Conservation (phyloP, 2,113 vertebrate genomes). For the Chaetorhynchus papuensis region DNA sequence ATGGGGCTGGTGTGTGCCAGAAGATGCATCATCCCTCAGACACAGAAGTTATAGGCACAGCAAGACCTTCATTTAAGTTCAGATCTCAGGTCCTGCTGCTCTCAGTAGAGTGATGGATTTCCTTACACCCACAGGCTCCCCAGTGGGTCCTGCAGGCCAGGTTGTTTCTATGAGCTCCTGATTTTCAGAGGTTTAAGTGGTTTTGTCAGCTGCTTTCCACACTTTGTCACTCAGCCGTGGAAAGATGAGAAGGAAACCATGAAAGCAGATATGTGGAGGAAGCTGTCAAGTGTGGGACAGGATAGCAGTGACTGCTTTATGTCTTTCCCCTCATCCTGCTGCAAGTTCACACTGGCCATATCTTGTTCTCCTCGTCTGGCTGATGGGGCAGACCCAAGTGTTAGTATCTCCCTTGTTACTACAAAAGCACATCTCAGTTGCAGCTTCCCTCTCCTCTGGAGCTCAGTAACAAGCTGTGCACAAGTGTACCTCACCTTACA, state of each 20-base stretch:
- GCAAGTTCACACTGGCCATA: not conserved
- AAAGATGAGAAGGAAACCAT: not conserved
- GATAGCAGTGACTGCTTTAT: not conserved
- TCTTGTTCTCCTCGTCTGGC: not conserved
- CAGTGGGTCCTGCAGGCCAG: not conserved
- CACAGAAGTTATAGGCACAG: not conserved
- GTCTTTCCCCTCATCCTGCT: not conserved
- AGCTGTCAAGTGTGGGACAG: not conserved
- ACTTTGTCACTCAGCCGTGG: not conserved
- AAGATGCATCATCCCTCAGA: not conserved
- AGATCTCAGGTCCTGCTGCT: not conserved
- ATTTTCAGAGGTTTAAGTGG: not conserved
- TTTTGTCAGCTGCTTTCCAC: not conserved
- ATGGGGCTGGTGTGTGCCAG: not conserved
- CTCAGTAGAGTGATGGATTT: not conserved
- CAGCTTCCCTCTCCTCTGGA: not conserved
- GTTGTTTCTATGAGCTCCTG: not conserved
- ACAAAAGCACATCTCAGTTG: not conserved
- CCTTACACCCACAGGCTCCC: not conserved
- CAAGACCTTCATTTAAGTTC: not conserved
- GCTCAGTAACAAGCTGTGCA: rapidly evolving
- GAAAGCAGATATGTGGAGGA: not conserved
- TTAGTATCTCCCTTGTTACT: not conserved
- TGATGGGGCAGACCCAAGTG: not conserved
- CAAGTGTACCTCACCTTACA: not conserved